phyloP scores from a whole-genome alignment of 23 tunicate genomes.

The Aplidium turbinatum region DNA sequence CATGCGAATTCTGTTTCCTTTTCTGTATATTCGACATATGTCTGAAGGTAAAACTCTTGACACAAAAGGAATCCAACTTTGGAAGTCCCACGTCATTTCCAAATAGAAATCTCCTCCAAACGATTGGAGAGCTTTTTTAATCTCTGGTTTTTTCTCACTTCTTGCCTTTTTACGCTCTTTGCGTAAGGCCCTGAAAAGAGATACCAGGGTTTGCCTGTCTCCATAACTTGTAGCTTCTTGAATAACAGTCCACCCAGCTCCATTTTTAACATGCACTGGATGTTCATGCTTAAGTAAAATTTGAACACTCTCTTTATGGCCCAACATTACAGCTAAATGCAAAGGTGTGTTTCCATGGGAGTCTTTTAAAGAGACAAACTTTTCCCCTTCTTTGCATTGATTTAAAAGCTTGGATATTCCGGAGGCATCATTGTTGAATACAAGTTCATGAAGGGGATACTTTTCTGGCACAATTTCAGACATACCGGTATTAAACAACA shows the following conservation, averaged over 20 bases:
- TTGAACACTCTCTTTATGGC: constrained; percentile 74
- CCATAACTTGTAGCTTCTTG: constrained; percentile 96
- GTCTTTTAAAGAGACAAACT: constrained; percentile 27
- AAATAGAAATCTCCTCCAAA: constrained; percentile 74
- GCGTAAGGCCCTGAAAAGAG: constrained; percentile 36
- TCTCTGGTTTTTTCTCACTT: constrained; percentile 42
- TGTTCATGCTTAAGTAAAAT: constrained; percentile 59
- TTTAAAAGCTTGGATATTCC: constrained; percentile 40
- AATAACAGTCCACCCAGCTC: constrained; percentile 72
- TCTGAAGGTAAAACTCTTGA: constrained; percentile 87
- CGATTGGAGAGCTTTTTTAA: constrained; percentile 53
- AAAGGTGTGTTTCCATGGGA: constrained; percentile 87
- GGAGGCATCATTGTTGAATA: constrained; percentile 63
- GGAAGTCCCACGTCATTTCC: constrained; percentile 87
- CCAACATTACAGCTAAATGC: constrained; percentile 78
- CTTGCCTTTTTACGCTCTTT: constrained; percentile 54
- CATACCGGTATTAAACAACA: too few species aligned
- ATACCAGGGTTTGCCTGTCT: constrained; percentile 53
- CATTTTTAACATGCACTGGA: constrained; percentile 49
- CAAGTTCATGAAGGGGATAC: constrained; percentile 63
- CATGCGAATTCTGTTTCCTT: constrained; percentile 63
- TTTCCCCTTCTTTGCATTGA: constrained; percentile 20
- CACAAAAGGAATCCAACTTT: constrained; percentile 93
- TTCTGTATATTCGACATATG: constrained; percentile 61
- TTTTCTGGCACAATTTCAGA: too few species aligned